phyloP scores from a whole-genome alignment of 2,888 invertebrate species.

The Diabrotica balteata region DNA sequence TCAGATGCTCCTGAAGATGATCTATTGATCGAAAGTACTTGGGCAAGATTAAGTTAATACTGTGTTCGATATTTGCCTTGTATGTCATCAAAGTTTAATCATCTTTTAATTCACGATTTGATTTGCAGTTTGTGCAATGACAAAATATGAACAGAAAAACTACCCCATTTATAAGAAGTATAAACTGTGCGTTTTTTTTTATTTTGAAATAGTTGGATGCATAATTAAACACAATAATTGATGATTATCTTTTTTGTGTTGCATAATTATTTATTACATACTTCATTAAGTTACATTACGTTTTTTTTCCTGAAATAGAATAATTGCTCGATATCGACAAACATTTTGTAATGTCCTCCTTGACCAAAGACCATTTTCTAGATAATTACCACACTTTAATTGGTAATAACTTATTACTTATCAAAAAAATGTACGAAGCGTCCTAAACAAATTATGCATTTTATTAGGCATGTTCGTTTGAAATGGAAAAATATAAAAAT shows the following conservation, averaged over 20 bases:
- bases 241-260: neutral
- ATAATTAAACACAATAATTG: neutral
- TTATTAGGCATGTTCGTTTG: slow-evolving; percentile 7
- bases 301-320: slow-evolving; percentile 10
- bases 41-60: too few species aligned
- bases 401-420: slow-evolving; percentile 20
- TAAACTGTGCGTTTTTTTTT: too few species aligned
- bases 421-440: slow-evolving; percentile 13
- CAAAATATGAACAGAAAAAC: too few species aligned
- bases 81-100: too few species aligned
- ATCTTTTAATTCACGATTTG: too few species aligned
- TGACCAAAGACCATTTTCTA: slow-evolving; percentile 32
- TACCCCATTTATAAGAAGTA: too few species aligned
- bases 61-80: too few species aligned
- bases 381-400: slow-evolving; percentile 25
- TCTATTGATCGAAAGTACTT: too few species aligned
- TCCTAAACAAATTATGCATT: slow-evolving; percentile 16
- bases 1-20: too few species aligned
- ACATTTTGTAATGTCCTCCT: slow-evolving; percentile 27
- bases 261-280: neutral
- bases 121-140: too few species aligned
- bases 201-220: too few species aligned
- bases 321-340: slow-evolving; percentile 16
- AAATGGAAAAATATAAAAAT: slow-evolving; percentile 12
- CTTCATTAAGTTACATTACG: neutral